phyloP scores from a whole-genome alignment of 2,888 invertebrate genomes.

The Clistopyga incitator region DNA sequence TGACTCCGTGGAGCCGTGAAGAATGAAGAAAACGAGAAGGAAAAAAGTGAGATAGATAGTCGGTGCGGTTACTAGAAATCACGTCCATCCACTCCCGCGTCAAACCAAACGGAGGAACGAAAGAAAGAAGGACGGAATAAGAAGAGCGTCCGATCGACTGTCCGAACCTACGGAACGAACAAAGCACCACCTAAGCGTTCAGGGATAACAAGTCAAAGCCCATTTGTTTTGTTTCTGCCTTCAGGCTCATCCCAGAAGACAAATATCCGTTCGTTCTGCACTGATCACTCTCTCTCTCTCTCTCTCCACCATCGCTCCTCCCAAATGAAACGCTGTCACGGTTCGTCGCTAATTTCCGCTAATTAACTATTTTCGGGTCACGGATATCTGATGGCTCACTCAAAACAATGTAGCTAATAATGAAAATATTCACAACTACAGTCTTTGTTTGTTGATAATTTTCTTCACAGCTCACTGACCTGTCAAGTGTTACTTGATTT shows the following conservation, averaged over 20 bases:
- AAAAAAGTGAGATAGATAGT: conserved; percentile 30
- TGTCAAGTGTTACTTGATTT: background rate
- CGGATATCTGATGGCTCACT: conserved; percentile 24
- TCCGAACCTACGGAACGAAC: conserved; percentile 52
- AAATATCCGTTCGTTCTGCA: conserved; percentile 51
- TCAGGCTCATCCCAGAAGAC: conserved; percentile 43
- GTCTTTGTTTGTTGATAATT: background rate
- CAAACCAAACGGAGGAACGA: conserved; percentile 35
- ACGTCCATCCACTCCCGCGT: conserved; percentile 20
- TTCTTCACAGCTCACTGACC: background rate
- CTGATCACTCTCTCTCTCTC: conserved; percentile 4
- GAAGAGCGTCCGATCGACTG: conserved; percentile 46
- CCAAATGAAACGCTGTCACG: conserved; percentile 49
- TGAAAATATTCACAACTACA: background rate
- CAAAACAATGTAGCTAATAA: conserved; percentile 39
- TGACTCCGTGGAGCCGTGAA: conserved; percentile 57
- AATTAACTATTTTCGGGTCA: conserved; percentile 54
- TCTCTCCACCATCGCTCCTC: background rate
- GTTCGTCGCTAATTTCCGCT: conserved; percentile 46
- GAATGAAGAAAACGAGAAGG: conserved; percentile 61
- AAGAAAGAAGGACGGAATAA: conserved; percentile 54
- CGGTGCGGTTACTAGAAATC: conserved; percentile 39
- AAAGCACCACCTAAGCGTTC: conserved; percentile 66
- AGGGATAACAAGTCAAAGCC: conserved; percentile 67
- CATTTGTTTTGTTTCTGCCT: conserved; percentile 56